Conservation (phyloP, 2,113 vertebrate species). For the Chionodraco myersi region DNA sequence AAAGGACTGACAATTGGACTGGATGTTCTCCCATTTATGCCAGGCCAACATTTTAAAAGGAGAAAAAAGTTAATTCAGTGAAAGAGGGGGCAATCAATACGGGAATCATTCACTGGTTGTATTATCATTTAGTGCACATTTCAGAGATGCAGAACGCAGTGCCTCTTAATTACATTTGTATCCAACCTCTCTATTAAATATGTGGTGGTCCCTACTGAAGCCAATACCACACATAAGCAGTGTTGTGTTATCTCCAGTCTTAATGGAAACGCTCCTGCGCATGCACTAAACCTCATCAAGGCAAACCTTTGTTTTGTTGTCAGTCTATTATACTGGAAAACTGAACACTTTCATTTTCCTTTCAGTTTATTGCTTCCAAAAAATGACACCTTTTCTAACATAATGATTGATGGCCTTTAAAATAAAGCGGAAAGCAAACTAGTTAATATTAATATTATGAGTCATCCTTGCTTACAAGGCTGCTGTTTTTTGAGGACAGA, state of each 20-base stretch:
- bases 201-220: background rate
- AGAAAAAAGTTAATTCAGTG: background rate
- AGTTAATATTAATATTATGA: background rate
- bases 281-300: slow-evolving; percentile 13
- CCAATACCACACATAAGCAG: background rate
- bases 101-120: background rate
- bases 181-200: background rate
- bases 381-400: slow-evolving; percentile 29
- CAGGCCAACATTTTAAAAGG: background rate
- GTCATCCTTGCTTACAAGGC: slow-evolving; percentile 1
- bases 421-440: background rate
- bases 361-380: slow-evolving; percentile 19
- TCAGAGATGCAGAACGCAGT: background rate
- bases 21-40: background rate
- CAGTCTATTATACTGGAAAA: slow-evolving; percentile 12
- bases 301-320: slow-evolving; percentile 29
- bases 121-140: background rate
- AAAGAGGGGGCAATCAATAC: background rate
- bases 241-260: background rate
- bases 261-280: slow-evolving; percentile 29
- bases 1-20: background rate
- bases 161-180: slow-evolving; percentile 7
- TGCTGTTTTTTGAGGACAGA: background rate
- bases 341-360: slow-evolving; percentile 28
- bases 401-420: slow-evolving; percentile 25